Conservation (phyloP, 2,113 vertebrate genomes). For the Pterocles gutturalis region DNA sequence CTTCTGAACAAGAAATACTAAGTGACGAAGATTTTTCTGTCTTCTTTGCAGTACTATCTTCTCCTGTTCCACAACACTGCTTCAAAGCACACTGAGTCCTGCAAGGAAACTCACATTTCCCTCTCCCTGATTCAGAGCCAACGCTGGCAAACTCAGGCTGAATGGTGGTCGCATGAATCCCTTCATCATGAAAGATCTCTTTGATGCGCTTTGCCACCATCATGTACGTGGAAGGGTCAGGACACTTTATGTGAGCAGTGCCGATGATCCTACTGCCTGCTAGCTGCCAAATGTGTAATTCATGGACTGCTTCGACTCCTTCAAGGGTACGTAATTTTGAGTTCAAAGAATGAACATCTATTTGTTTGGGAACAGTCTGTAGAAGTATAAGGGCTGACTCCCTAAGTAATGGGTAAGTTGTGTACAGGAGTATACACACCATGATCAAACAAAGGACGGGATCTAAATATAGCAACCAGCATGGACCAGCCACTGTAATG, state of each 20-base stretch:
- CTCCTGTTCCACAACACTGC: constrained; percentile 88
- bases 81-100: constrained; percentile 96
- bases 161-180: constrained; percentile 98
- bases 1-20: constrained; percentile 82
- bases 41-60: constrained; percentile 72
- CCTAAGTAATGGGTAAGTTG: constrained; percentile 95
- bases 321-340: constrained; percentile 87
- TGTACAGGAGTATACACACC: constrained; percentile 95
- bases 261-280: constrained; percentile 98
- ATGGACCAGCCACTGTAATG: constrained; percentile 83
- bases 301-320: constrained; percentile 94
- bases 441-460: constrained; percentile 94
- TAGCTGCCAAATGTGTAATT: constrained; percentile 97
- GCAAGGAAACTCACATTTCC: constrained; percentile 93
- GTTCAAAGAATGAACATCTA: constrained; percentile 91
- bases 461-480: constrained; percentile 97
- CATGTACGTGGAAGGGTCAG: constrained; percentile 95
- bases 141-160: constrained; percentile 96
- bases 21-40: constrained; percentile 67
- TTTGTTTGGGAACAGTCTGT: constrained; percentile 97
- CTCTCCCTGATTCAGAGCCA: constrained; percentile 85
- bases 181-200: constrained; percentile 95
- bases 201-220: constrained; percentile 97
- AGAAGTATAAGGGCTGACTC: constrained; percentile 98
- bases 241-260: constrained; percentile 98